Percentiles rank a stretch among this genome's conserved stretches.
Evolutionary conservation across 2,113 vertebrate species (phyloP).

Genomic region (Leucosticte australis): DNA sequence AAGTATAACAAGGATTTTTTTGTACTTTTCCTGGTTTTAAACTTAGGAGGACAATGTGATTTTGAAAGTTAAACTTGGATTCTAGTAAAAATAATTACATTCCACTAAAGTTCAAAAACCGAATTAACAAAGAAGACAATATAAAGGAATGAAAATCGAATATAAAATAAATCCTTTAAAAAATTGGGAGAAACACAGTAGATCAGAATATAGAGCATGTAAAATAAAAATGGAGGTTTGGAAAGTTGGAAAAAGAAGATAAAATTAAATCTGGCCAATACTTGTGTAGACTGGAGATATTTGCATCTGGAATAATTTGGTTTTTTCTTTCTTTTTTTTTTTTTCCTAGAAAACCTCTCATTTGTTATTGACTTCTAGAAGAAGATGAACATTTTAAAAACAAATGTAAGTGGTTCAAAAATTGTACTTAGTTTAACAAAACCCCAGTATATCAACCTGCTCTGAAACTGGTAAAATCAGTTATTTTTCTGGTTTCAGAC

Average conservation of each 20-base stretch:
- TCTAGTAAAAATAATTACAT: neutral
- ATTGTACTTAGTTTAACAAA: neutral
- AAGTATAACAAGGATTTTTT: neutral
- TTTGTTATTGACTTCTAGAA: neutral
- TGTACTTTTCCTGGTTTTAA: neutral
- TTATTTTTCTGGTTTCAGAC: neutral
- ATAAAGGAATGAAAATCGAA: neutral
- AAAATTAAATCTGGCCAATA: neutral
- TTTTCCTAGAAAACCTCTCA: neutral
- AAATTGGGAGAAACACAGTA: neutral
- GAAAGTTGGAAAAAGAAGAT: neutral
- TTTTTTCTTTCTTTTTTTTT: neutral
- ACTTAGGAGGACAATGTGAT: neutral
- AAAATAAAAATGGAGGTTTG: neutral
- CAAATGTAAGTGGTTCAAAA: neutral
- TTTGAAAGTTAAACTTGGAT: neutral
- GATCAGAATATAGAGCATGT: neutral
- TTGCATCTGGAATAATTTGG: neutral
- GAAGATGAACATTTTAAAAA: neutral
- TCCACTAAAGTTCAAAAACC: neutral
- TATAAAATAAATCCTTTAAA: neutral
- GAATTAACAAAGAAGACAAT: neutral
- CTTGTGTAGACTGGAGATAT: neutral
- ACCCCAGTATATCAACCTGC: neutral
- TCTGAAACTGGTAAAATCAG: neutral